Conservation (phyloP, 2,888 invertebrate genomes). For the Torymus aiolomorphi region DNA sequence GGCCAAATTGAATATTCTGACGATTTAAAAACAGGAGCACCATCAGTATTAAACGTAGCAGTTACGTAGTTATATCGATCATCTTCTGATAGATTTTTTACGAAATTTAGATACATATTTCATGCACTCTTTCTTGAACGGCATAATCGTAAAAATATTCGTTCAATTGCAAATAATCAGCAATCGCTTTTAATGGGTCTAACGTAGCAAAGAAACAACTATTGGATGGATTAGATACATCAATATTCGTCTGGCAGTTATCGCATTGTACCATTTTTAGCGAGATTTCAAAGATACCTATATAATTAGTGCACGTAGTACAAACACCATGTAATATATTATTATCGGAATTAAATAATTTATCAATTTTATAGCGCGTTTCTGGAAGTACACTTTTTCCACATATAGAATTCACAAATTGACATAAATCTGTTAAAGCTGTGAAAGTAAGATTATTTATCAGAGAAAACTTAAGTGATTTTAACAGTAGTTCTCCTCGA, state of each 20-base stretch:
- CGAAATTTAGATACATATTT: neutral
- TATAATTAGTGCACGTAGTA: neutral
- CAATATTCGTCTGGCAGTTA: no score
- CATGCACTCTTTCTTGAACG: neutral
- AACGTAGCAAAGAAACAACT: slow-evolving; percentile 3
- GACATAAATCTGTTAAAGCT: neutral
- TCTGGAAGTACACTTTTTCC: neutral
- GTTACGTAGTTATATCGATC: neutral
- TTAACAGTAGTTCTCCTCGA: no score
- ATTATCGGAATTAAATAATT: no score
- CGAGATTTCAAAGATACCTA: neutral
- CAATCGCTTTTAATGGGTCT: neutral
- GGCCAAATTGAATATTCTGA: no score
- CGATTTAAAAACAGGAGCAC: slow-evolving; percentile 22
- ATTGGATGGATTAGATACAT: no score
- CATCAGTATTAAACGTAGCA: slow-evolving; percentile 12
- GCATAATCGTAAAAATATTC: slow-evolving; percentile 17
- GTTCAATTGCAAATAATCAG: slow-evolving; percentile 10
- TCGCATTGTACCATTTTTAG: no score
- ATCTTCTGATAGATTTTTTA: neutral
- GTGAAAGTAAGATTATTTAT: neutral
- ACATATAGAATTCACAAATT: neutral
- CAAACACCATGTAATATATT: neutral
- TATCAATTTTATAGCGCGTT: neutral
- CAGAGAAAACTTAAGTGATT: slow-evolving; percentile 11